Evolutionary conservation across 1,140 invertebrate species (phyloP).

Genomic region (Hycleus cichorii): DNA sequence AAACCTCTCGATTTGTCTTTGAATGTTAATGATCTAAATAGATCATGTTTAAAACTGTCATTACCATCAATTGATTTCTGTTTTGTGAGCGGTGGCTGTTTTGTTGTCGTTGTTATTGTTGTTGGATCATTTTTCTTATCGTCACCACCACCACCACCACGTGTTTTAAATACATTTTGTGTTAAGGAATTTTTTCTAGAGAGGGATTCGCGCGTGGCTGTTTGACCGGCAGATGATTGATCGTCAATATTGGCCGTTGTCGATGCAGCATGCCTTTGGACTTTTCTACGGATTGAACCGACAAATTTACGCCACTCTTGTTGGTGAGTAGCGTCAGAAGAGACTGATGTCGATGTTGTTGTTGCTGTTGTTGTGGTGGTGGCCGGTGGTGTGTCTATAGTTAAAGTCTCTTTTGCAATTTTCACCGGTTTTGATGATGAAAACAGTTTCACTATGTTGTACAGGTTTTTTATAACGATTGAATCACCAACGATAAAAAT

Average conservation of each 20-base stretch:
- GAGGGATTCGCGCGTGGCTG: conserved; percentile 24
- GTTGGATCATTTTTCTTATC: conserved; percentile 14
- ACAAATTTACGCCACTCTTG: conserved; percentile 40
- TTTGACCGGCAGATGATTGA: conserved; percentile 14
- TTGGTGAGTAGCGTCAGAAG: conserved; percentile 21
- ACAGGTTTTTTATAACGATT: conserved; percentile 22
- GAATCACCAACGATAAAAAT: no score
- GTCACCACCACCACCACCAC: background rate
- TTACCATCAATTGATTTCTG: conserved; percentile 31
- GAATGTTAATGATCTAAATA: conserved; percentile 29
- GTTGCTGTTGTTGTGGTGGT: no score
- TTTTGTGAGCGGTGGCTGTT: conserved; percentile 24
- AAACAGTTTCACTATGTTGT: conserved; percentile 36
- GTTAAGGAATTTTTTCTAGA: conserved; percentile 39
- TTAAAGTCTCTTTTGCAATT: conserved; percentile 36
- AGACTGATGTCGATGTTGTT: background rate
- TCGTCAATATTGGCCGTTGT: conserved; percentile 10
- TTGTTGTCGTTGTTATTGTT: conserved; percentile 21
- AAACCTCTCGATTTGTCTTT: conserved; percentile 30
- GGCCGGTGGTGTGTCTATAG: background rate
- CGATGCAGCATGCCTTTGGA: conserved; percentile 8
- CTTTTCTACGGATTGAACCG: conserved; percentile 33
- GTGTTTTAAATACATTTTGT: conserved; percentile 27
- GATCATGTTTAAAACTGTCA: conserved; percentile 16
- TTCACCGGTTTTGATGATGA: conserved; percentile 27